Percentiles rank a stretch among this genome's conserved stretches.
Evolutionary conservation across 2,888 invertebrate species (phyloP).

Genomic region (Apodemia mormo): DNA sequence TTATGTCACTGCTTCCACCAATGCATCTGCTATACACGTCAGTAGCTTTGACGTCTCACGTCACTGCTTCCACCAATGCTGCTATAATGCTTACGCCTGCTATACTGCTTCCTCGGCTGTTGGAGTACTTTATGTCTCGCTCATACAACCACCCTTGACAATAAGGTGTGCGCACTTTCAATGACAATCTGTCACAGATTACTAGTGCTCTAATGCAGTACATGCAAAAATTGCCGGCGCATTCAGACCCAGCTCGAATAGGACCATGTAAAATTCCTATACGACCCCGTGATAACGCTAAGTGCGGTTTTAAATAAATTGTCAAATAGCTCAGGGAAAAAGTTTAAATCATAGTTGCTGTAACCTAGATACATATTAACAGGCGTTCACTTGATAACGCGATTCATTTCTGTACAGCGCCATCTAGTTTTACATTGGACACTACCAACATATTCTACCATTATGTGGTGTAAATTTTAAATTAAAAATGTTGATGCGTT

Average conservation of each 20-base stretch:
- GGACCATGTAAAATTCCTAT: neutral
- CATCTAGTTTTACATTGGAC: constrained; percentile 2
- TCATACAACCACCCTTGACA: constrained; percentile 4
- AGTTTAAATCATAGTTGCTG: too few species aligned
- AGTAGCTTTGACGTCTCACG: neutral
- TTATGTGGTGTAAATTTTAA: too few species aligned
- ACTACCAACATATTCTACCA: too few species aligned
- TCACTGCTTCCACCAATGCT: constrained; percentile 1
- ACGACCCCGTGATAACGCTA: too few species aligned
- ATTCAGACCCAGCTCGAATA: constrained; percentile 5
- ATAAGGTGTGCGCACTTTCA: constrained; percentile 3
- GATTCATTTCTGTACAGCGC: neutral
- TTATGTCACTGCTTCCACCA: neutral
- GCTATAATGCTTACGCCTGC: neutral
- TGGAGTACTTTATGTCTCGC: constrained; percentile 21
- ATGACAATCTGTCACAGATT: constrained; percentile 7
- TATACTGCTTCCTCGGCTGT: constrained; percentile 8
- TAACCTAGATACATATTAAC: too few species aligned
- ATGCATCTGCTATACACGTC: neutral
- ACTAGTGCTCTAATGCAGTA: neutral
- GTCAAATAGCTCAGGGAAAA: too few species aligned
- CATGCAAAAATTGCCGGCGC: constrained; percentile 8
- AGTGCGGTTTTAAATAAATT: too few species aligned
- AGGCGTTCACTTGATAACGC: neutral
- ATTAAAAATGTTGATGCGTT: too few species aligned